Evolutionary conservation across 2,113 vertebrate genomes (phyloP), one percentile per base, ranked within the genome.

Genomic region (Chunga burmeisteri): DNA sequence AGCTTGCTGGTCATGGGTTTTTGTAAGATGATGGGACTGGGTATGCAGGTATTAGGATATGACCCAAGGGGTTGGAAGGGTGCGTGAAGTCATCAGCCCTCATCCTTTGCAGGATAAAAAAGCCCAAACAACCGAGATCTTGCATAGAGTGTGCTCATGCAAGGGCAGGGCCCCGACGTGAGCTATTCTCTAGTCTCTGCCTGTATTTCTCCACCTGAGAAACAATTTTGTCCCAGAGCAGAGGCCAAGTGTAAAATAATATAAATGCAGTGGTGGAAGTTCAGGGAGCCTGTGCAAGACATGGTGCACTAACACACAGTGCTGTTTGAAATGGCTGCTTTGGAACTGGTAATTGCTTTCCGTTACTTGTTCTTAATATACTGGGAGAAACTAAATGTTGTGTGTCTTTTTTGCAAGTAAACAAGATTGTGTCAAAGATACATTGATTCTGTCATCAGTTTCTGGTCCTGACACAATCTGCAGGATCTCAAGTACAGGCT

Each of bases 281-380:
- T 61, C 27, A 92, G 47, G 58, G 36, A 77, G 47, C 16, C 46
- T 47, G 50, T 26, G 29, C 30, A 49, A 81, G 85, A 30, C 8
- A 3, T 10, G n/a, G 72, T 4, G 0, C 23, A 25, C 42, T 34
- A 63, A 68, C 44, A 47, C 0, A 2, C 2, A 20, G 11, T 5
- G 2, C 79, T 90, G 18, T 77, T 62, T 90, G 58, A 82, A 92
- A 80, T 40, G 27, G 16, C 38, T 52, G 18, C 66, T 90, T 63
- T 75, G 73, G 56, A 90, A 72, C 44, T 68, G 18, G n/a, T 44
- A 44, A 16, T 83, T 40, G 40, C 26, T 88, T 94, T 94, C 58
- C 83, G 25, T 67, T 88, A 23, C 22, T 77, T 78, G 29, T 74
- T 86, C 63, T 78, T 89, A 58, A n/a, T 71, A 52, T 34, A 67